These are phyloP conservation scores for Phrynocephalus versicolor DNA, from an alignment of 2,113 vertebrate genomes.

Conservation along the genomic window DNA sequence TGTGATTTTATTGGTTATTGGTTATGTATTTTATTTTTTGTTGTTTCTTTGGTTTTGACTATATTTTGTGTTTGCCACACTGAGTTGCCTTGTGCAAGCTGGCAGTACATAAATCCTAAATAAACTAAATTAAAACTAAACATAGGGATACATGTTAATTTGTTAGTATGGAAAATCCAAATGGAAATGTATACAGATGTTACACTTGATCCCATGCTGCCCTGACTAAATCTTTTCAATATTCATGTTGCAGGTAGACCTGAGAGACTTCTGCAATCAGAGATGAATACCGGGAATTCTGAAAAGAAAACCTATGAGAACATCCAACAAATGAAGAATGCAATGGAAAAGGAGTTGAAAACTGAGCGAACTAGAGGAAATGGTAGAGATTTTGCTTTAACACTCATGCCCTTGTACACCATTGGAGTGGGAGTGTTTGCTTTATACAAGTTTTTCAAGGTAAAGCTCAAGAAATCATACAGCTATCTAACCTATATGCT, in stretches of 20 bases:
- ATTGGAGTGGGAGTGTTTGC: constrained; percentile 83
- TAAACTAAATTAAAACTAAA: not conserved
- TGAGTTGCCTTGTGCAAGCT: too few species aligned
- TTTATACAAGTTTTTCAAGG: constrained; percentile 85
- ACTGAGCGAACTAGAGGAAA: constrained; percentile 74
- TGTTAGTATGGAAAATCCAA: not conserved
- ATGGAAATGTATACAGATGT: not conserved
- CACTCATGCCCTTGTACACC: constrained; percentile 85
- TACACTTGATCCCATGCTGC: not conserved
- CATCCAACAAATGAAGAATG: constrained; percentile 78
- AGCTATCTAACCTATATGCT: not conserved
- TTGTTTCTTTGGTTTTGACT: too few species aligned
- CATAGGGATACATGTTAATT: not conserved
- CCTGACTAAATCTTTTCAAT: not conserved
- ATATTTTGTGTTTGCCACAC: too few species aligned
- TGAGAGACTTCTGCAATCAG: not conserved
- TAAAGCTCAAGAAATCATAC: constrained; percentile 37
- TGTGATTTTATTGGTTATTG: too few species aligned
- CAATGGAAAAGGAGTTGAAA: constrained; percentile 83
- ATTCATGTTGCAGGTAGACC: not conserved
- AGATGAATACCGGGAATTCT: constrained; percentile 44
- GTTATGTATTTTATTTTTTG: too few species aligned
- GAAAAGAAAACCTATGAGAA: constrained; percentile 66
- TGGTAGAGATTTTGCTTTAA: constrained; percentile 82
- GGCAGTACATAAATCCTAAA: too few species aligned